Percentiles rank a stretch among this genome's conserved stretches.
These are phyloP conservation scores for Enteromius thamalakanensis DNA, from an alignment of 2,797 vertebrate genomes.

Conservation along the genomic window DNA sequence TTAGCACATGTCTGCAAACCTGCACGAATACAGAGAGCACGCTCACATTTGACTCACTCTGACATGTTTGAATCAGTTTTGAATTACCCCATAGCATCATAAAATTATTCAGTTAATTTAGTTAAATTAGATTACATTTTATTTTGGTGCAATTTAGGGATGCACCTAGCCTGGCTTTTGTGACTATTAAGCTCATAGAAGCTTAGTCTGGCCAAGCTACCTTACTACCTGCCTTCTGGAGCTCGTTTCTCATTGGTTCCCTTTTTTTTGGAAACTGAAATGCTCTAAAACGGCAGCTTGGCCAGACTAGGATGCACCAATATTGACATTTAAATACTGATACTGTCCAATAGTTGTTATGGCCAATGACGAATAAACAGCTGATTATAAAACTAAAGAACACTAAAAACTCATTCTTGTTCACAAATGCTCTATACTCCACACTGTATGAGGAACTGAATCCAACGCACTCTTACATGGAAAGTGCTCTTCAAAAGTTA, in stretches of 20 bases:
- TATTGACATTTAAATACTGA: neutral
- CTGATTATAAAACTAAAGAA: constrained; percentile 1
- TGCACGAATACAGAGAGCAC: neutral
- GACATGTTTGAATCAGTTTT: neutral
- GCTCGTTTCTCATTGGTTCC: too few species aligned
- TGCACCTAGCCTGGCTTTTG: neutral
- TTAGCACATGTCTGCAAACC: constrained; percentile 10
- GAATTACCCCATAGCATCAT: neutral
- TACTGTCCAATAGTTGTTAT: neutral
- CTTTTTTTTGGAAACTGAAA: too few species aligned
- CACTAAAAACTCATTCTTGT: neutral
- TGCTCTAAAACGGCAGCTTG: too few species aligned
- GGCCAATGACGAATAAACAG: neutral
- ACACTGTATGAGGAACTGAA: neutral
- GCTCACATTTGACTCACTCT: neutral
- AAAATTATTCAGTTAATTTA: neutral
- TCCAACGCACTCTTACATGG: neutral
- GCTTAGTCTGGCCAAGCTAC: too few species aligned
- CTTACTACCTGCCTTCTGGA: too few species aligned
- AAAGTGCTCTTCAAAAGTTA: neutral
- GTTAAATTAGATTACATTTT: neutral
- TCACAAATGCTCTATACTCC: neutral
- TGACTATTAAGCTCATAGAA: too few species aligned
- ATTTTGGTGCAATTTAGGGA: neutral
- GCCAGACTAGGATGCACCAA: neutral